Conservation (phyloP, 2,888 invertebrate genomes). For the Lissocephala sabroskyi region DNA sequence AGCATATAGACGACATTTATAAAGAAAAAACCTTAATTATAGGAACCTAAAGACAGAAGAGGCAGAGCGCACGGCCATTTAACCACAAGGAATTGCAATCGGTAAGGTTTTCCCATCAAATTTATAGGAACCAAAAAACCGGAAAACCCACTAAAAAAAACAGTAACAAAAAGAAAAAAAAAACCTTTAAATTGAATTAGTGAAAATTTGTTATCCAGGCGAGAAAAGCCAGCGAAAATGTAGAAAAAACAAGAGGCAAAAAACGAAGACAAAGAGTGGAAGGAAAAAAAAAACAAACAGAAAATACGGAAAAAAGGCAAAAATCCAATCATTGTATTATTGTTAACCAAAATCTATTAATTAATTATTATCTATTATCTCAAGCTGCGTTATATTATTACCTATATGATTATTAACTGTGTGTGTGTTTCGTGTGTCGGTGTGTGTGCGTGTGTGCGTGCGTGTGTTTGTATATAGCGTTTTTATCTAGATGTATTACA, state of each 20-base stretch:
- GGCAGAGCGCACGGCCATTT: conserved; percentile 37
- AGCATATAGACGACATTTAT: not conserved
- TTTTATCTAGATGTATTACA: conserved; percentile 65
- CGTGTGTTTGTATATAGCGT: conserved; percentile 61
- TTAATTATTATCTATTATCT: conserved; percentile 31
- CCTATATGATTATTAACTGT: conserved; percentile 38
- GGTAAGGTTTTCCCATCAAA: conserved; percentile 45
- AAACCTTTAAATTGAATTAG: conserved; percentile 50
- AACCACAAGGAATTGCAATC: conserved; percentile 43
- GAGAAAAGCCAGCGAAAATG: conserved; percentile 5
- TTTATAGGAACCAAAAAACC: conserved; percentile 38
- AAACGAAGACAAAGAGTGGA: conserved; percentile 12
- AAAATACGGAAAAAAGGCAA: conserved; percentile 18
- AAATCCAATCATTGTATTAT: conserved; percentile 63
- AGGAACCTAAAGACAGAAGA: conserved; percentile 3
- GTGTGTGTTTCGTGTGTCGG: not conserved
- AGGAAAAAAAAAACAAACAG: conserved; percentile 18
- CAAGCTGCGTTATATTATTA: conserved; percentile 57
- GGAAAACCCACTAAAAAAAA: conserved; percentile 38
- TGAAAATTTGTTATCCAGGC: conserved; percentile 58
- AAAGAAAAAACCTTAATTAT: not conserved
- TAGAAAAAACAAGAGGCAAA: conserved; percentile 15
- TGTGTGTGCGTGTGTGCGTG: conserved; percentile 33
- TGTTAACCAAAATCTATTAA: conserved; percentile 58
- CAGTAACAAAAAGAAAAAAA: conserved; percentile 12